These are phyloP conservation scores for Epirrhoe tristata DNA, from an alignment of 2,888 invertebrate genomes.

Conservation along the genomic window DNA sequence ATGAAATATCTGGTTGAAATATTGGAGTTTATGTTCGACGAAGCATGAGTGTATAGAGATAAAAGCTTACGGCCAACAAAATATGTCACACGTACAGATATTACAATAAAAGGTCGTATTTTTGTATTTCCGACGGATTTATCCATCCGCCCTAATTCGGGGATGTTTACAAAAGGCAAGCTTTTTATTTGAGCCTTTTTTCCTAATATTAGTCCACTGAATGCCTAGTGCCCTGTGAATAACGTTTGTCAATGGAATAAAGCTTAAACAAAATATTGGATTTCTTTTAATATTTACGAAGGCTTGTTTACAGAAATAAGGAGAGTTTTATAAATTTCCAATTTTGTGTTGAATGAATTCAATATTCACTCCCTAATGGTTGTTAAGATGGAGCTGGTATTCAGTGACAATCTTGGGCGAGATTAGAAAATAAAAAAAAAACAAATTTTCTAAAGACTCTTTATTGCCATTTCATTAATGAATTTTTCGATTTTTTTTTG, in stretches of 20 bases:
- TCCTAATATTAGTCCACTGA: slow-evolving; percentile 18
- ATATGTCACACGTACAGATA: slow-evolving; percentile 31
- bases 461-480: too few species aligned
- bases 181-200: slow-evolving; percentile 31
- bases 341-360: too few species aligned
- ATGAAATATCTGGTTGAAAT: slow-evolving; percentile 11
- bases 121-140: slow-evolving; percentile 35
- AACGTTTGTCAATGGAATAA: neutral
- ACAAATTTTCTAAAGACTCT: too few species aligned
- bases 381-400: too few species aligned
- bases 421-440: too few species aligned
- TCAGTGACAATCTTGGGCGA: too few species aligned
- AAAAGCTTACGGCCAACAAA: slow-evolving; percentile 34
- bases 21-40: slow-evolving; percentile 27
- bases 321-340: neutral
- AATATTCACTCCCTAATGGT: too few species aligned
- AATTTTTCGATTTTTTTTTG: too few species aligned
- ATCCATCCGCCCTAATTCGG: slow-evolving; percentile 34
- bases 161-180: slow-evolving; percentile 34
- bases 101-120: slow-evolving; percentile 35
- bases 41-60: slow-evolving; percentile 31
- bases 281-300: neutral
- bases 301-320: neutral
- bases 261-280: neutral
- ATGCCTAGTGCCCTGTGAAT: slow-evolving; percentile 7